Conservation (phyloP, 2,888 invertebrate genomes). For the Xylota segnis region DNA sequence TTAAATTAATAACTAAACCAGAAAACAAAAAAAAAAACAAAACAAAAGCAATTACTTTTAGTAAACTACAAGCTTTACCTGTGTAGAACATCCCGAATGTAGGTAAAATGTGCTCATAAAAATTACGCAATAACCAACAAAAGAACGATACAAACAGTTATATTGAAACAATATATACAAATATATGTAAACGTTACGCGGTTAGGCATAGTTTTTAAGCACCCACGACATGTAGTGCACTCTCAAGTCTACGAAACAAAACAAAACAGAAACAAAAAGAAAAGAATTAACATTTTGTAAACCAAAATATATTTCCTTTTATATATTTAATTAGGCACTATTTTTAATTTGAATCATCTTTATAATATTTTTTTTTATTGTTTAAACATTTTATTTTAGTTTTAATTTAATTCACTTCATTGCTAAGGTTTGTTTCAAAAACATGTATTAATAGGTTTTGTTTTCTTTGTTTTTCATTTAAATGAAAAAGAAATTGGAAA, state of each 20-base stretch:
- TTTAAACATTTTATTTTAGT: slow-evolving; percentile 39
- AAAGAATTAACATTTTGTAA: not conserved
- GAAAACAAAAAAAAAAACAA: no score
- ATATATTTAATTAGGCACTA: not conserved
- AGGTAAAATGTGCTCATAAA: slow-evolving; percentile 59
- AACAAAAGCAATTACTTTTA: slow-evolving; percentile 14
- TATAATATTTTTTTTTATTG: slow-evolving; percentile 18
- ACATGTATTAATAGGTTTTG: slow-evolving; percentile 55
- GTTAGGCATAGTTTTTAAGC: slow-evolving; percentile 30
- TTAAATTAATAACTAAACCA: slow-evolving; percentile 6
- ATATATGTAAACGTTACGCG: no score
- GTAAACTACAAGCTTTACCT: slow-evolving; percentile 68
- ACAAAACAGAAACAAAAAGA: not conserved
- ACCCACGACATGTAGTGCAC: slow-evolving; percentile 26
- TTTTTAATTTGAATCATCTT: slow-evolving; percentile 28
- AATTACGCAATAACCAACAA: slow-evolving; percentile 32
- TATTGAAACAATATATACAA: slow-evolving; percentile 59
- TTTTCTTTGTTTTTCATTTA: no score
- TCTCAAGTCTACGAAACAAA: slow-evolving; percentile 15
- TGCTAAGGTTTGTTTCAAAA: slow-evolving; percentile 69
- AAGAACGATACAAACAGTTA: slow-evolving; percentile 18
- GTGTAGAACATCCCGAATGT: slow-evolving; percentile 51
- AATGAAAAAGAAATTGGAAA: not conserved
- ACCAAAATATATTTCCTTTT: slow-evolving; percentile 37
- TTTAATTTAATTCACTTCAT: slow-evolving; percentile 43